phyloP scores from a whole-genome alignment of 2,888 invertebrate genomes.

The Luffia ferchaultella region DNA sequence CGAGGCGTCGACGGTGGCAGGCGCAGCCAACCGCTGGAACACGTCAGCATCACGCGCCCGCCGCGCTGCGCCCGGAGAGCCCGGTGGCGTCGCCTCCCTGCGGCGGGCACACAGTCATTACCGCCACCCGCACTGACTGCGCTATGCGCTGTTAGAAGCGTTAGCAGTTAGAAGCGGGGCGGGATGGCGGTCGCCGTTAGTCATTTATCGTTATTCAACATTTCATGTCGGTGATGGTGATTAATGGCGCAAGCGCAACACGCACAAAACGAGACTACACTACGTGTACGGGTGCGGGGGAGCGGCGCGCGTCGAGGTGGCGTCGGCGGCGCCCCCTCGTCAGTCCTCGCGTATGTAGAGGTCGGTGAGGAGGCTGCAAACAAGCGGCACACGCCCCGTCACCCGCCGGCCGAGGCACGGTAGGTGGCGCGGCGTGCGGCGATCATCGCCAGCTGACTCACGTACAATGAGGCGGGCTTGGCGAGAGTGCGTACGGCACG shows the following conservation, averaged over 20 bases:
- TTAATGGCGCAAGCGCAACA: neutral
- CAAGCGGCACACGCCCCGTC: neutral
- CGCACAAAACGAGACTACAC: constrained; percentile 4
- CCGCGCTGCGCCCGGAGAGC: constrained; percentile 63
- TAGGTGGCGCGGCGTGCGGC: neutral
- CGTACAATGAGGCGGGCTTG: constrained; percentile 50
- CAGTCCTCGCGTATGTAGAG: constrained; percentile 61
- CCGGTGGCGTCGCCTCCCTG: constrained; percentile 58
- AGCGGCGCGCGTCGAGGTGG: neutral
- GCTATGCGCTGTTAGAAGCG: neutral
- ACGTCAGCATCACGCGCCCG: constrained; percentile 75
- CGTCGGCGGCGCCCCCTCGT: constrained; percentile 16
- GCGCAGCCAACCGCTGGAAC: constrained; percentile 76
- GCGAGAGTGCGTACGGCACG: constrained; percentile 28
- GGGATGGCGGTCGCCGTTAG: neutral
- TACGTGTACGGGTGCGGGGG: constrained; percentile 6
- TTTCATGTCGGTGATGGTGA: neutral
- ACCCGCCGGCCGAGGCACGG: neutral
- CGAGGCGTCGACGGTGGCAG: constrained; percentile 50
- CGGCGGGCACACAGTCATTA: neutral
- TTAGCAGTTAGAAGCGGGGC: neutral
- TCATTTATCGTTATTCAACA: neutral
- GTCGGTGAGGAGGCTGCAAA: constrained; percentile 62
- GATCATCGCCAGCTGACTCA: neutral
- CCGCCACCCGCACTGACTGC: neutral